Conservation (phyloP, 2,113 vertebrate genomes). For the Todiramphus saurophagus region DNA sequence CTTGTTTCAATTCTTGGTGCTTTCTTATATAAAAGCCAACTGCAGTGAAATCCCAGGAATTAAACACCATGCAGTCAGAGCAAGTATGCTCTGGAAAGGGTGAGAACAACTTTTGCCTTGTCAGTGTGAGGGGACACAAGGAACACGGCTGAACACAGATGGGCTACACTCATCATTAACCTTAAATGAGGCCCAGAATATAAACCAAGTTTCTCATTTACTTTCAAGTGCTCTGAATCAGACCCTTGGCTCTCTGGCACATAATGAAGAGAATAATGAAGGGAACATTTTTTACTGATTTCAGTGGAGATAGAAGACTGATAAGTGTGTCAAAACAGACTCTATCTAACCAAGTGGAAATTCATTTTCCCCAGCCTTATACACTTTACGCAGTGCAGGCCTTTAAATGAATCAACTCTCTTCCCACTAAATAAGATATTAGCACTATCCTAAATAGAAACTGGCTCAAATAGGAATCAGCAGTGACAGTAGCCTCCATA, state of each 20-base stretch:
- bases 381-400: not conserved
- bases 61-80: not conserved
- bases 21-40: not conserved
- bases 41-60: not conserved
- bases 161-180: not conserved
- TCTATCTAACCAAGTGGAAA: not conserved
- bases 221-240: not conserved
- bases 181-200: not conserved
- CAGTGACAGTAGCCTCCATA: not conserved
- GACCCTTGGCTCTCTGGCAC: not conserved
- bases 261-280: not conserved
- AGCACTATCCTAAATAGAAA: not conserved
- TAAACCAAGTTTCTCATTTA: not conserved
- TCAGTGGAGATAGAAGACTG: not conserved
- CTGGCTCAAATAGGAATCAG: not conserved
- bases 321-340: not conserved
- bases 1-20: not conserved
- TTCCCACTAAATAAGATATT: not conserved
- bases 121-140: not conserved
- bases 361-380: not conserved
- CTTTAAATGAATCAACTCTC: not conserved
- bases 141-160: not conserved
- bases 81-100: fast-evolving
- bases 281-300: not conserved
- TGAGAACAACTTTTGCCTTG: not conserved